phyloP scores from a whole-genome alignment of 2,888 invertebrate species.

The Mesopsocus fuscifrons region DNA sequence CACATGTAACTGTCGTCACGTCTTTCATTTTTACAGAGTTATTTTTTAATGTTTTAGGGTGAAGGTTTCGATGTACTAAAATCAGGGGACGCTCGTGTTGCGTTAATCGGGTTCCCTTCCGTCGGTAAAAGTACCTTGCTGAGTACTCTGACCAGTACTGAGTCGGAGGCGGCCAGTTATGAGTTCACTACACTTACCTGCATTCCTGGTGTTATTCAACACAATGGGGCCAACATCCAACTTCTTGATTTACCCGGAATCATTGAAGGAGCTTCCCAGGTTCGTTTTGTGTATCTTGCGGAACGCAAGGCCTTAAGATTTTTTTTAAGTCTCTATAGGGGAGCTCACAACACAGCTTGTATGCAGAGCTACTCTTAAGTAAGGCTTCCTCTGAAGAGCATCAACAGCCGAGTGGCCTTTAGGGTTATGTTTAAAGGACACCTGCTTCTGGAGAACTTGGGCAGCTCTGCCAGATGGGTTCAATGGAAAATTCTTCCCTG shows the following conservation, averaged over 20 bases:
- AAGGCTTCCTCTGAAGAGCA: too few relatives aligned
- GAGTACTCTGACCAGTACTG: slow-evolving; percentile 87
- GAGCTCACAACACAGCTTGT: slow-evolving; percentile 1
- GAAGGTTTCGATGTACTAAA: slow-evolving; percentile 99
- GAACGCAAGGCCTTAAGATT: background rate
- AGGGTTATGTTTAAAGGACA: too few relatives aligned
- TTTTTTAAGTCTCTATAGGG: background rate
- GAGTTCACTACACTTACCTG: slow-evolving; percentile 98
- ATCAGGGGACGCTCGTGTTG: slow-evolving; percentile 96
- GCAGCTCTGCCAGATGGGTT: too few relatives aligned
- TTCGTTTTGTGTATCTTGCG: slow-evolving; percentile 23
- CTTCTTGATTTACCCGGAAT: slow-evolving; percentile 96
- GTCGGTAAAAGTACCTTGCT: slow-evolving; percentile 93
- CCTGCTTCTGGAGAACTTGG: too few relatives aligned
- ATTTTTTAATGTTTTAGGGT: too few relatives aligned
- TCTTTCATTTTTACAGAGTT: too few relatives aligned
- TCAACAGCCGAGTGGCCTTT: too few relatives aligned
- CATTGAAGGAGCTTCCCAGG: slow-evolving; percentile 95
- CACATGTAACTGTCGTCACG: too few relatives aligned
- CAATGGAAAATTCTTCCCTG: too few relatives aligned
- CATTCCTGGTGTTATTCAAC: slow-evolving; percentile 97
- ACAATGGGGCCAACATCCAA: slow-evolving; percentile 97
- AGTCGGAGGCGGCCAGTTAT: slow-evolving; percentile 92
- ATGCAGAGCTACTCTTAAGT: background rate
- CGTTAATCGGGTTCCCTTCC: slow-evolving; percentile 96